A percentile compares a stretch with the other conserved stretches of the same genome.
phyloP scores from a whole-genome alignment of 2,113 vertebrate genomes.

The Protobothrops mucrosquamatus region DNA sequence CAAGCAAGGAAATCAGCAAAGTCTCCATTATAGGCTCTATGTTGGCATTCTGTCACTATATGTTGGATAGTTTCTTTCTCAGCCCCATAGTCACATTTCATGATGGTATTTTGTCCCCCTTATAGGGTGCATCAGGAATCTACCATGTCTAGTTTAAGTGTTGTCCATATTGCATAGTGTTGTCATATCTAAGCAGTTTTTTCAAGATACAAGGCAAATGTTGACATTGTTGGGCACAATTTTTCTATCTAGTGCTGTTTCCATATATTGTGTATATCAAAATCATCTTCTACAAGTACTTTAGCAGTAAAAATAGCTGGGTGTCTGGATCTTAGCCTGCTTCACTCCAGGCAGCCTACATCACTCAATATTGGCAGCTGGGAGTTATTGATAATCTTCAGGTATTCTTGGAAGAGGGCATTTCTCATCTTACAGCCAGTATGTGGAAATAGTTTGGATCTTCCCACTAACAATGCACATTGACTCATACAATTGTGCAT shows the following conservation, averaged over 20 bases:
- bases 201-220: background rate
- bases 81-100: background rate
- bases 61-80: background rate
- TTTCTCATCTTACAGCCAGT: background rate
- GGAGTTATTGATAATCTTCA: background rate
- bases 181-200: background rate
- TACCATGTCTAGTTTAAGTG: background rate
- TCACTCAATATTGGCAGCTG: background rate
- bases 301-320: background rate
- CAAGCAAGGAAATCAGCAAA: too few species aligned
- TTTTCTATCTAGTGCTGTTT: background rate
- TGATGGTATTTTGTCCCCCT: background rate
- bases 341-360: background rate
- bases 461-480: background rate
- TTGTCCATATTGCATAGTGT: background rate
- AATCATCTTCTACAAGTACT: background rate
- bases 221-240: background rate
- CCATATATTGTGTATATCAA: background rate
- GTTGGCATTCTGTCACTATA: background rate
- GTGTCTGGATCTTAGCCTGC: background rate
- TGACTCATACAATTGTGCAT: background rate
- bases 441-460: background rate
- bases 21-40: too few species aligned
- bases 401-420: background rate
- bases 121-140: background rate